These are phyloP conservation scores for Ctenoplectra terminalis DNA, from an alignment of 1,140 invertebrate species.

Conservation along the genomic window DNA sequence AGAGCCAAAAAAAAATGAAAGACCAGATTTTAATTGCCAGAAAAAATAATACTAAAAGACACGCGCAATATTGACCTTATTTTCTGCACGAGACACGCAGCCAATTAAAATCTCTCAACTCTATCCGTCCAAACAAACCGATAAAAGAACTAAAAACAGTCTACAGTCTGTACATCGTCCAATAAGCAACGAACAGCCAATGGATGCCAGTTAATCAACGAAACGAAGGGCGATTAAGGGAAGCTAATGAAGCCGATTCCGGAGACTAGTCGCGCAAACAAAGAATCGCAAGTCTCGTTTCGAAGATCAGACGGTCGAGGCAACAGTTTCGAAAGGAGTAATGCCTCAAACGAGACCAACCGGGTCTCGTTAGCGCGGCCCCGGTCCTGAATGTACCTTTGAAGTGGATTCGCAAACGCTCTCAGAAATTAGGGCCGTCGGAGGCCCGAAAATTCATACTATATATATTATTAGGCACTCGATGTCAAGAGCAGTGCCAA, in stretches of 20 bases:
- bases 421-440: conserved; percentile 26
- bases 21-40: too few relatives aligned
- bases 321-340: neutral
- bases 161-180: too few relatives aligned
- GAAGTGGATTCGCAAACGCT: conserved; percentile 34
- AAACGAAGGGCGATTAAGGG: neutral
- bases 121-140: too few relatives aligned
- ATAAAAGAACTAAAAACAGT: too few relatives aligned
- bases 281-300: neutral
- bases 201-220: neutral
- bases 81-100: too few relatives aligned
- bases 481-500: conserved; percentile 44
- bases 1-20: too few relatives aligned
- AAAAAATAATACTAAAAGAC: too few relatives aligned
- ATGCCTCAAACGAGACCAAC: conserved; percentile 2
- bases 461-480: conserved; percentile 47
- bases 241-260: neutral
- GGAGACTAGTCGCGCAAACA: neutral
- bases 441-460: conserved; percentile 25
- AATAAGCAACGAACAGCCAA: neutral
- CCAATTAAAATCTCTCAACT: too few relatives aligned
- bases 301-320: too few relatives aligned
- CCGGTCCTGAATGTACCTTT: neutral
- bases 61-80: too few relatives aligned
- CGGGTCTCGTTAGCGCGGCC: conserved; percentile 13